Evolutionary conservation across 2,888 invertebrate genomes (phyloP).

Genomic region (Rugalucina vietnamica): DNA sequence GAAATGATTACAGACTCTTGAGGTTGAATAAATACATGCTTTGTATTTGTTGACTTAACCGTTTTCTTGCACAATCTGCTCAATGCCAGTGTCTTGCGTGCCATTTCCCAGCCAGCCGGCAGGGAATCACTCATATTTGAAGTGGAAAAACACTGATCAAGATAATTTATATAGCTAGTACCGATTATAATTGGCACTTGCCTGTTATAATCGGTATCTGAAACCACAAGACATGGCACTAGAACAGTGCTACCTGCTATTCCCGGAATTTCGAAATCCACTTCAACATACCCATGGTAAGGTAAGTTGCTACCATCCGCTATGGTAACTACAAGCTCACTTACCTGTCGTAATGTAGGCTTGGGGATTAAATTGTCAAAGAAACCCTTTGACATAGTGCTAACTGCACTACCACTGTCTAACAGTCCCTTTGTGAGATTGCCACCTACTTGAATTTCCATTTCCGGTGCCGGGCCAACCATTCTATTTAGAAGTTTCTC

Average conservation of each 20-base stretch:
- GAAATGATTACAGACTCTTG: neutral
- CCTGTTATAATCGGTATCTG: neutral
- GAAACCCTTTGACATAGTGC: neutral
- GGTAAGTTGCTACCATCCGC: neutral
- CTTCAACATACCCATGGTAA: slow-evolving; percentile 15
- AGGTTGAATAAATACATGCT: neutral
- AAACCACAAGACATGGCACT: neutral
- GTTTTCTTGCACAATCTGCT: neutral
- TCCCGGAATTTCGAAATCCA: neutral
- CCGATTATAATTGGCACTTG: neutral
- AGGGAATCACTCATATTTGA: neutral
- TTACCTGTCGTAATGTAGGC: neutral
- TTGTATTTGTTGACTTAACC: neutral
- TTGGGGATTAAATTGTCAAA: neutral
- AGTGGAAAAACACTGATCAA: neutral
- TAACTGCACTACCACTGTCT: neutral
- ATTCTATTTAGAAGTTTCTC: neutral
- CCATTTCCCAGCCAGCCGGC: neutral
- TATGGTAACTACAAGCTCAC: neutral
- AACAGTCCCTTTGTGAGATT: neutral
- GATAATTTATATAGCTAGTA: neutral
- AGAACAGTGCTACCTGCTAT: neutral
- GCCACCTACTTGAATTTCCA: neutral
- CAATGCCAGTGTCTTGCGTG: neutral
- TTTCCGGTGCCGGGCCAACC: neutral